Percentiles rank a stretch among this genome's conserved stretches.
Evolutionary conservation across 2,888 invertebrate species (phyloP).

Genomic region (Xestobium rufovillosum): DNA sequence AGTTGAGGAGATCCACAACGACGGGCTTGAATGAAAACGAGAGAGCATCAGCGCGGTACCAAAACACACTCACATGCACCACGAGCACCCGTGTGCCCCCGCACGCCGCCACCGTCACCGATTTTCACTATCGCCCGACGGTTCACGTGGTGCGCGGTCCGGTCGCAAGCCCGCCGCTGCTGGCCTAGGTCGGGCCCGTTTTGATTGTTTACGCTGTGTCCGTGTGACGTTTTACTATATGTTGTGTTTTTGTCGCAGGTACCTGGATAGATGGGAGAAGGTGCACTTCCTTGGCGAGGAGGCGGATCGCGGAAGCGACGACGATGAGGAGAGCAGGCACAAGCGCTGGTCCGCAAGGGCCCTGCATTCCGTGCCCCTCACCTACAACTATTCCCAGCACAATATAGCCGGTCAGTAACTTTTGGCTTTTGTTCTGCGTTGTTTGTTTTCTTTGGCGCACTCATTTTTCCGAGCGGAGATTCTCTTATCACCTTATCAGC

Average conservation of each 20-base stretch:
- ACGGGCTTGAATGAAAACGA: no score
- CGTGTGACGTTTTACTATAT: no score
- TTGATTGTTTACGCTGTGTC: no score
- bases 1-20: no score
- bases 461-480: no score
- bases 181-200: constrained; percentile 10
- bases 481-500: background rate
- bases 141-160: constrained; percentile 21
- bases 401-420: constrained; percentile 59
- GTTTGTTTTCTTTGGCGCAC: no score
- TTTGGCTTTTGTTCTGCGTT: constrained; percentile 5
- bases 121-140: constrained; percentile 11
- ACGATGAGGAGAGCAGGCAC: constrained; percentile 68
- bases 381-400: constrained; percentile 73
- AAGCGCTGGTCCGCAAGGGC: constrained; percentile 58
- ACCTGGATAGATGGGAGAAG: constrained; percentile 82
- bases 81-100: constrained; percentile 25
- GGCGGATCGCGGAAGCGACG: constrained; percentile 69
- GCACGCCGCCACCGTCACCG: constrained; percentile 19
- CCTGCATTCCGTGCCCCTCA: constrained; percentile 61
- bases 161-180: constrained; percentile 20
- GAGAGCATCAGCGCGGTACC: no score
- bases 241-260: no score
- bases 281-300: constrained; percentile 85
- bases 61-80: constrained; percentile 33